Percentiles rank a stretch among this genome's conserved stretches.
phyloP scores from a whole-genome alignment of 2,888 invertebrate species.

The Ectemnius lituratus region DNA sequence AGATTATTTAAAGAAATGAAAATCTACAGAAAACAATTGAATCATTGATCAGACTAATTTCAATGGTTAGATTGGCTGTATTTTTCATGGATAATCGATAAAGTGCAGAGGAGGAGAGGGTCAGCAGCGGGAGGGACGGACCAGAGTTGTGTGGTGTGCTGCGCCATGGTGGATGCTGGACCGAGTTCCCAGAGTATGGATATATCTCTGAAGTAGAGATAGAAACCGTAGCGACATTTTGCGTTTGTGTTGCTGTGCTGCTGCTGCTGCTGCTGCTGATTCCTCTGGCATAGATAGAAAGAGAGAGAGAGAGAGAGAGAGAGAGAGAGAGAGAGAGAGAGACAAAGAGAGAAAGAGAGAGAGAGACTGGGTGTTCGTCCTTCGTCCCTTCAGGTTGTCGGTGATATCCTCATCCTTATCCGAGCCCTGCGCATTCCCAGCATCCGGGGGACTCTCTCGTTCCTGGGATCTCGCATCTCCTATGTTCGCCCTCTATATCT shows the following conservation, averaged over 20 bases:
- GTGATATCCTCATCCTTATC: slow-evolving; percentile 45
- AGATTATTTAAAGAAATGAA: too few species aligned
- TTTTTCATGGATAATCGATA: too few species aligned
- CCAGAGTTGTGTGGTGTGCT: too few species aligned
- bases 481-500: slow-evolving; percentile 17
- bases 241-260: slow-evolving; percentile 37
- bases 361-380: slow-evolving; percentile 20
- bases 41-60: too few species aligned
- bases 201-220: too few species aligned
- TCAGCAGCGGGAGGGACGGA: too few species aligned
- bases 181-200: too few species aligned
- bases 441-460: too few species aligned
- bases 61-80: too few species aligned
- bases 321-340: slow-evolving; percentile 15
- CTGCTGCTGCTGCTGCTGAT: slow-evolving; percentile 33
- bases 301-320: slow-evolving; percentile 19
- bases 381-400: slow-evolving; percentile 36
- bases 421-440: slow-evolving; percentile 11
- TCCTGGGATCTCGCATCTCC: background rate
- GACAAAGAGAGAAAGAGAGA: slow-evolving; percentile 19
- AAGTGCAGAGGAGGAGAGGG: too few species aligned
- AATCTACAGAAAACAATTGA: too few species aligned
- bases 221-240: slow-evolving; percentile 32
- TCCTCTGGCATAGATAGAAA: slow-evolving; percentile 17
- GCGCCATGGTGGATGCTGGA: too few species aligned